Base-by-base conservation (phyloP, 2,797 vertebrate genomes). In the Malurus leucopterus region DNA sequence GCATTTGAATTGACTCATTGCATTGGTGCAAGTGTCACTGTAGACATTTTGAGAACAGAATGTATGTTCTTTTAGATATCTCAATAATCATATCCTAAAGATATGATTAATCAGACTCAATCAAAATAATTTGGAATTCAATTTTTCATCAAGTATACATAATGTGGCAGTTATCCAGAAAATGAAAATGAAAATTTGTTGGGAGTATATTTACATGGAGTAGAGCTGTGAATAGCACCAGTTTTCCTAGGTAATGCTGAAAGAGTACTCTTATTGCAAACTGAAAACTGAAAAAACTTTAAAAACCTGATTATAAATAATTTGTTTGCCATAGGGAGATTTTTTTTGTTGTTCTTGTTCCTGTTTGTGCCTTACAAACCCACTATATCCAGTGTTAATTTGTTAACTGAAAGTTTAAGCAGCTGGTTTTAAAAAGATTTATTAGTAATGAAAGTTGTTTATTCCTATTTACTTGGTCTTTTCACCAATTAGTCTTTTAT, bases 361-460 rank as follows among this genome's bases (percentile, higher is more conserved):
- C 27, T 62, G 22, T 55, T 62, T 51, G 5, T 68, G 6, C 30
- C 32, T 73, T 86, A 44, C 19, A 63, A 76, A 75, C 21, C 43
- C 78, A 32, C 36, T 29, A 32, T 38, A 91, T 29, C n/a, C 40
- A 74, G 9, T 15, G 65, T 68, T 72, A 43, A 30, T 21, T 27
- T 70, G 51, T 19, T 20, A 81, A 46, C 16, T 65, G 23, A 55
- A 86, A 84, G 62, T 75, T 82, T 57, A 83, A 80, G 24, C 24
- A 46, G 10, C 5, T 72, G 8, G 5, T 61, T 38, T 67, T 65
- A 49, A 77, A 58, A 59, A 44, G 9, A 13, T n/a, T 5, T 44
- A 21, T 67, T 75, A 40, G 21, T 74, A 93, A 94, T 63, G 62
- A 86, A 95, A 73, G 38, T 41, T 38, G 55, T 89, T 44, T 89